Conservation (phyloP, 1,140 invertebrate species). For the Nylanderia fulva region DNA sequence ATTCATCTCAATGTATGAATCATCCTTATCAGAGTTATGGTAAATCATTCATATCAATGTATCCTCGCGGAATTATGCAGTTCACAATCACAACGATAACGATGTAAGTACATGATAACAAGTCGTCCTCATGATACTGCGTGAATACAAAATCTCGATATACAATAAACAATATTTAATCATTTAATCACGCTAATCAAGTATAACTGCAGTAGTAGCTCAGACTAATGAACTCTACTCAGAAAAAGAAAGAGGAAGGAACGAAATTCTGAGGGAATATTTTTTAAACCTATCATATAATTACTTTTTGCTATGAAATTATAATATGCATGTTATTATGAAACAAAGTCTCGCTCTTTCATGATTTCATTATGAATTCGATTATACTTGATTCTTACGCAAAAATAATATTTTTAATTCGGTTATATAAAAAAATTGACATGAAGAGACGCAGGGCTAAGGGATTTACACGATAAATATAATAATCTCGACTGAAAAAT, state of each 20-base stretch:
- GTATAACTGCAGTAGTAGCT: not conserved
- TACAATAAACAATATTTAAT: not conserved
- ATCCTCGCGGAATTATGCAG: not conserved
- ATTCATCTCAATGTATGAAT: not conserved
- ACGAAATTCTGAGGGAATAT: not conserved
- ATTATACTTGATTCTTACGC: too few relatives aligned
- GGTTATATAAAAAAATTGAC: not conserved
- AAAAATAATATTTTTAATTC: not conserved
- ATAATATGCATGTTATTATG: too few relatives aligned
- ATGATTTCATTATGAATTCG: not conserved
- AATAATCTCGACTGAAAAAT: not conserved
- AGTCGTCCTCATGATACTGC: not conserved
- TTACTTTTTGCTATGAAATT: not conserved
- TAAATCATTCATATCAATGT: not conserved
- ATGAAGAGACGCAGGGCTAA: not conserved
- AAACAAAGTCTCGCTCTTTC: not conserved
- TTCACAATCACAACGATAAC: not conserved
- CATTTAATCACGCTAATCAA: not conserved
- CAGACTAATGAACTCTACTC: not conserved
- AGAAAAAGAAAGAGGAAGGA: constrained; percentile 14
- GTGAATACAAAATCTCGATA: not conserved
- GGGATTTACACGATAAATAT: not conserved
- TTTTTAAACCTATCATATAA: not conserved
- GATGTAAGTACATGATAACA: not conserved
- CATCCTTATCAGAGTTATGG: constrained; percentile 15